Evolutionary conservation across 2,888 invertebrate species (phyloP), one percentile per base, ranked within the genome.

Genomic region (Aphodius granarius): DNA sequence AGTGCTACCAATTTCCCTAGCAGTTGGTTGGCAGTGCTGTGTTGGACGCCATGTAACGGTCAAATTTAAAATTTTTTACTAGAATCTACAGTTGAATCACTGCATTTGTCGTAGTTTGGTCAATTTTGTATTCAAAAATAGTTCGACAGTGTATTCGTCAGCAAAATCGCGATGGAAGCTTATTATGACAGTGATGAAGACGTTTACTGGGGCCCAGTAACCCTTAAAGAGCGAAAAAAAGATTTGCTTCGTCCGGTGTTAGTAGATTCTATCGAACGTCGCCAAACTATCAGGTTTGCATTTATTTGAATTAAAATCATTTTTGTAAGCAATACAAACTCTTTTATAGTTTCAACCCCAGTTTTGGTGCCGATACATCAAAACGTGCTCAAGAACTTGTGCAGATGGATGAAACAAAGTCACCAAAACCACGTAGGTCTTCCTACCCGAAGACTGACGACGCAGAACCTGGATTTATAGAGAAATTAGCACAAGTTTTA

Each of bases 201-300:
- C 16, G 19, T 77, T 22, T 72, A 43, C 18, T 77, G 74, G 74
- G 76, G 76, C 6, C 72, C 74, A 15, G 21, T 74, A n/a, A 77
- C 76, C 9, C 64, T 75, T 22, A 20, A 72, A 22, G 76, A 77
- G 68, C 62, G 62, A 22, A 17, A 65, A 17, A 43, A 43, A 17
- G 74, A 74, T 21, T 3, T 76, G 19, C 43, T 76, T 17, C 15
- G 70, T 19, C 16, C 17, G 19, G 63, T 22, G 16, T n/a, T 19
- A 3, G 20, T 22, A 6, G 72, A 66, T 20, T 17, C 62, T 63
- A 21, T 72, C 20, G 18, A 21, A 18, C 17, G 43, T 13, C 64
- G 76, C 43, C 22, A 18, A 64, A 66, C 71, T 17, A 13, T 76
- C 20, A 62, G 62, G 76, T 76, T 18, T 63, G 71, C 65, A 73